A percentile compares a stretch with the other conserved stretches of the same genome.
phyloP scores from a whole-genome alignment of 1,140 invertebrate genomes.

The Neodiprion virginianus region DNA sequence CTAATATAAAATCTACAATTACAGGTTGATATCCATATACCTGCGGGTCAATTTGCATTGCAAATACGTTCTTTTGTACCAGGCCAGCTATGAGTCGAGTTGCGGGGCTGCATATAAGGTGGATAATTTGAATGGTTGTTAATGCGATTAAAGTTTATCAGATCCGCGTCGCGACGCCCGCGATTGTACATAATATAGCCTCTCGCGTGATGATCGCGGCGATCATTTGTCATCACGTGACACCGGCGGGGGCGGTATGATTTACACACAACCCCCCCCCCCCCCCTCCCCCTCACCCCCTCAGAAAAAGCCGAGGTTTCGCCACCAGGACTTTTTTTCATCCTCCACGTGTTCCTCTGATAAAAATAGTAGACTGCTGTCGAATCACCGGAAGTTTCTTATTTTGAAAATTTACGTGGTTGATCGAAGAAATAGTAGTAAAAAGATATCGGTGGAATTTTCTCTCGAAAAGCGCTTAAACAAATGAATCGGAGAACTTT shows the following conservation, averaged over 20 bases:
- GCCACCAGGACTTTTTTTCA: slow-evolving; percentile 30
- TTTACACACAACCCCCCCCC: slow-evolving; percentile 55
- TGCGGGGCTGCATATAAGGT: not conserved
- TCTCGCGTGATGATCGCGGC: slow-evolving; percentile 25
- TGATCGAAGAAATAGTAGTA: too few species aligned
- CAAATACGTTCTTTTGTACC: not conserved
- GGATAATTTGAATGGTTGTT: slow-evolving; percentile 31
- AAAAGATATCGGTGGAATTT: too few species aligned
- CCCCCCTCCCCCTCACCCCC: slow-evolving; percentile 3
- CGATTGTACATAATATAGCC: not conserved
- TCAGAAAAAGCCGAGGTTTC: not conserved
- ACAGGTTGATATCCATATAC: not conserved
- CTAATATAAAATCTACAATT: not conserved
- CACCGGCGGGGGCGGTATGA: slow-evolving; percentile 53
- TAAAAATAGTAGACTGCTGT: slow-evolving; percentile 10
- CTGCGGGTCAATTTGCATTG: not conserved
- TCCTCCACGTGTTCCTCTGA: slow-evolving; percentile 27
- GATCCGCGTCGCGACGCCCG: slow-evolving; percentile 53
- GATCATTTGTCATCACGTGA: slow-evolving; percentile 60
- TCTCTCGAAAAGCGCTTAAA: too few species aligned
- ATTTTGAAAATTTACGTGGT: too few species aligned
- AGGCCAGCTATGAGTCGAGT: not conserved
- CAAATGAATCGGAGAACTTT: not conserved
- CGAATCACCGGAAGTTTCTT: not conserved
- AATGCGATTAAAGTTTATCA: slow-evolving; percentile 60